These are phyloP conservation scores for Crotalus helleri DNA, from an alignment of 2,113 vertebrate genomes.

Conservation along the genomic window DNA sequence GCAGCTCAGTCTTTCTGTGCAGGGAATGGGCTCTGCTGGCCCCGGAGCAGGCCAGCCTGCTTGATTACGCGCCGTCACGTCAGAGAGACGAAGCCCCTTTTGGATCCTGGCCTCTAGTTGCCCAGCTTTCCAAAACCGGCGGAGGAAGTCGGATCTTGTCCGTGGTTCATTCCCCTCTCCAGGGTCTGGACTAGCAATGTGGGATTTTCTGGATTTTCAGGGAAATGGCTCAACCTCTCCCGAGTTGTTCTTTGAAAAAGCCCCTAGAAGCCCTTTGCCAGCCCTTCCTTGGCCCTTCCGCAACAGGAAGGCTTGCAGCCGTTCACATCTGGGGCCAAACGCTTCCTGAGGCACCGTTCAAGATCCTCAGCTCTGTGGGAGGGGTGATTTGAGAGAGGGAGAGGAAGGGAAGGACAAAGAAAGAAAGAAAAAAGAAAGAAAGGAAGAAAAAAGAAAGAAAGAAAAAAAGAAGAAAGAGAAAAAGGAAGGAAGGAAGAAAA, in stretches of 20 bases:
- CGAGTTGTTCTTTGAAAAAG: background rate
- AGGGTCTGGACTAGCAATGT: background rate
- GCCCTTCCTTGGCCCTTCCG: background rate
- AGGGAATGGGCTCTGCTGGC: background rate
- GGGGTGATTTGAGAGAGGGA: background rate
- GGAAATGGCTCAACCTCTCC: background rate
- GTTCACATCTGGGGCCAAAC: background rate
- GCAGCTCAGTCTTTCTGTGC: background rate
- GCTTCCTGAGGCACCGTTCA: background rate
- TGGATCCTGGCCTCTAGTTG: too few species aligned
- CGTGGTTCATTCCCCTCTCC: background rate
- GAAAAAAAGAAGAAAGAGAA: background rate
- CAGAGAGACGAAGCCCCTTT: too few species aligned
- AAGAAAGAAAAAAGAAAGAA: background rate
- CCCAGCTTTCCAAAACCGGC: background rate
- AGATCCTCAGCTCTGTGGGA: too few species aligned
- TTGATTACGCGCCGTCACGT: background rate
- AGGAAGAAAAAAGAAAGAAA: too few species aligned
- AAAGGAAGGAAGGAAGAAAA: too few species aligned
- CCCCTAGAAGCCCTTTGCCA: background rate
- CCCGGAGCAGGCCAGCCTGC: too few species aligned
- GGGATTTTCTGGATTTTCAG: background rate
- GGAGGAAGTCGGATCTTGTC: background rate
- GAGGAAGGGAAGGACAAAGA: background rate
- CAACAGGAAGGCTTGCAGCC: background rate